Evolutionary conservation across 2,113 vertebrate genomes (phyloP).

Genomic region (Erythrolamprus reginae): DNA sequence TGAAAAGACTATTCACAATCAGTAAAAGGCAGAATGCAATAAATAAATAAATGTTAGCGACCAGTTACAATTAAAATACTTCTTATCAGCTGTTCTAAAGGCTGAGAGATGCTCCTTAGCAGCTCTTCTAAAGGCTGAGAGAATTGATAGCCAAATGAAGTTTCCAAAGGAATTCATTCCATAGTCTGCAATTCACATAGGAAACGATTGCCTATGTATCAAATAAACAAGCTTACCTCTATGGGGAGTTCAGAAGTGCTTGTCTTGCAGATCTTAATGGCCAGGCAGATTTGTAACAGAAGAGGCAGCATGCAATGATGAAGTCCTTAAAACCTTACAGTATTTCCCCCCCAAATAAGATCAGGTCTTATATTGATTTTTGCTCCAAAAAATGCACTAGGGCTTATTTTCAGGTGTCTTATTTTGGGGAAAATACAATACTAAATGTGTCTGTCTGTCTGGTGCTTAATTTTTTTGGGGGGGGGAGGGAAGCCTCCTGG

Average conservation of each 20-base stretch:
- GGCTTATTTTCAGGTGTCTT: too few species aligned
- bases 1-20: neutral
- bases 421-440: too few species aligned
- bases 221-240: neutral
- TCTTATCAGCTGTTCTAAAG: neutral
- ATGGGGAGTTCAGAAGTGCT: neutral
- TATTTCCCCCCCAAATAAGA: too few species aligned
- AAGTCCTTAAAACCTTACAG: neutral
- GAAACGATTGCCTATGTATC: neutral
- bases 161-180: neutral
- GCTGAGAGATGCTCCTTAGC: neutral
- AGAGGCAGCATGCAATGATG: neutral
- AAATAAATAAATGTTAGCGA: neutral
- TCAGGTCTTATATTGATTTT: too few species aligned
- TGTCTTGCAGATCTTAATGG: neutral
- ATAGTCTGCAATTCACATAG: neutral
- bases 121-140: neutral
- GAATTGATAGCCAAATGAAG: neutral
- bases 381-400: too few species aligned
- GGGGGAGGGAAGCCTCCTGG: too few species aligned
- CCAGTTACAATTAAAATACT: neutral
- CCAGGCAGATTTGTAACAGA: neutral
- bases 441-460: too few species aligned
- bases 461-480: too few species aligned
- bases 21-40: neutral